phyloP scores from a whole-genome alignment of 2,113 vertebrate species.

The Sylvilagus bachmani region DNA sequence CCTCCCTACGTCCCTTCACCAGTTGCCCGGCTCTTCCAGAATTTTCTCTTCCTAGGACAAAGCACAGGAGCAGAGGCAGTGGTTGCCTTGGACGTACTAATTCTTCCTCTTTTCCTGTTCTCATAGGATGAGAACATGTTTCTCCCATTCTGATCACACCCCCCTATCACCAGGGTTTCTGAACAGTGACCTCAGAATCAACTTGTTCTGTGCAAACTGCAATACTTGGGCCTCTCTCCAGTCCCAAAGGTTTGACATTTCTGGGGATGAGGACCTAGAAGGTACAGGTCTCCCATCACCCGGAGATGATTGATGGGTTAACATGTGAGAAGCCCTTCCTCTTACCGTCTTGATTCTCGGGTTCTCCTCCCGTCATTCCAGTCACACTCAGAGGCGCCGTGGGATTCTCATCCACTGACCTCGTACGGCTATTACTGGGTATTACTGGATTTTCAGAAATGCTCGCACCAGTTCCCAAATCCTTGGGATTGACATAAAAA shows the following conservation, averaged over 20 bases:
- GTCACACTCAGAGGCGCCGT: neutral
- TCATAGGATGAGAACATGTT: neutral
- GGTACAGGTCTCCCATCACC: neutral
- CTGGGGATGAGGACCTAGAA: neutral
- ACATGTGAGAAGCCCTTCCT: neutral
- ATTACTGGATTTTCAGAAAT: neutral
- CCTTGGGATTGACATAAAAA: neutral
- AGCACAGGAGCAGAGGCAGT: neutral
- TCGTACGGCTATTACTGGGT: neutral
- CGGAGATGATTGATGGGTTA: neutral
- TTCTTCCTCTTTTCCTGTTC: neutral
- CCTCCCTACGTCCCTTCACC: neutral
- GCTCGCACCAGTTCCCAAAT: neutral
- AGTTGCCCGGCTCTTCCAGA: slow-evolving; percentile 60
- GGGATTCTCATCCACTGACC: neutral
- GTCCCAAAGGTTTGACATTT: neutral
- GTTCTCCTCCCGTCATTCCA: neutral
- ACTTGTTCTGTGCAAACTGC: neutral
- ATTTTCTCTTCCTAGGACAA: slow-evolving; percentile 60
- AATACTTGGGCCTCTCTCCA: neutral
- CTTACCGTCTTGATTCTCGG: neutral
- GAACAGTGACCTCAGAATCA: neutral
- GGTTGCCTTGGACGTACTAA: neutral
- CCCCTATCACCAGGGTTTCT: neutral
- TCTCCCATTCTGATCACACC: neutral